Base-by-base conservation (phyloP, 2,113 vertebrate genomes). In the Salvator merianae region DNA sequence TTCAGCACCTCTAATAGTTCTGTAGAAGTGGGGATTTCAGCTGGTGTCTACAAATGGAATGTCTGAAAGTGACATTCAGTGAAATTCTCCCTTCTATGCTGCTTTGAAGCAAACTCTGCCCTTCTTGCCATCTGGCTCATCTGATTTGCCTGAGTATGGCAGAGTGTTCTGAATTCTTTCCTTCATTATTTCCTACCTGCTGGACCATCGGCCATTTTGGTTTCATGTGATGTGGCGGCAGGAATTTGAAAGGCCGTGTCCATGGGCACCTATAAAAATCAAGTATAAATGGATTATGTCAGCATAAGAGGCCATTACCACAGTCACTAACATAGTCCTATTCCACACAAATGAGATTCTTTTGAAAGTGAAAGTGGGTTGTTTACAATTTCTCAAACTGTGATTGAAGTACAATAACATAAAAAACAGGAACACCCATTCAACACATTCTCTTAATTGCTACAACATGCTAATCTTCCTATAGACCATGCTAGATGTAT, bases 151-250 rank as follows among this genome's bases (percentile, higher is more conserved):
- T 59, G 55, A 59, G 20, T 59, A 59, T 59, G 20, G 16, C 20
- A 59, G 13, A 20, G 20, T 59, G 16, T 50, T 50, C 8, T 53
- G 50, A 13, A 53, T 53, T 53, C 10, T n/a, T n/a, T n/a, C 9
- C 30, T 30, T 40, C 2, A 26, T 36, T 24, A 28, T 62, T n/a
- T 32, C 77, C 83, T 89, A 91, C 91, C 91, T 87, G 86, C 30
- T 83, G 63, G 22, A 40, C 2, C 1, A 9, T 30, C 10, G 30
- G 79, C 22, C 22, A 70, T 40, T 38, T 74, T 40, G 38, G 38
- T 38, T n/a, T 74, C 72, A 55, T 62, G 59, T 40, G 86, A 50
- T n/a, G 32, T 26, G 40, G 70, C 4, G 3, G 38, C 75, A 88
- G 43, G 59, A 72, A 38, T 2, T 62, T 28, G 36, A 40, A 55